phyloP scores from a whole-genome alignment of 53 echinoderm and acorn worm species.

The Mesocentrotus franciscanus region DNA sequence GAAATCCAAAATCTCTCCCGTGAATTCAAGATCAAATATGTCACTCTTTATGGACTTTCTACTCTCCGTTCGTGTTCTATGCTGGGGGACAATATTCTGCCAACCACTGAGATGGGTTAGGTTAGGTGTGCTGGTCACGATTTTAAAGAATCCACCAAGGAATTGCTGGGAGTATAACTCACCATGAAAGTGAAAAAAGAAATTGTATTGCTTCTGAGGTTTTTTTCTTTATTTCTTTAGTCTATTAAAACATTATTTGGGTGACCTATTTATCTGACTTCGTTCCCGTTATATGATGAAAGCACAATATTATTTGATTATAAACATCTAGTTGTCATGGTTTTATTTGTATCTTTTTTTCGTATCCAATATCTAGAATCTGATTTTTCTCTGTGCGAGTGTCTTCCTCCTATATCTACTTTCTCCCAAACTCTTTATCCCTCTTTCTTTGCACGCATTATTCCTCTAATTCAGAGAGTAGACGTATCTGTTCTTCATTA shows the following conservation, averaged over 20 bases:
- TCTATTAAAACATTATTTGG: conserved; percentile 1
- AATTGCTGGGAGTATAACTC: not conserved
- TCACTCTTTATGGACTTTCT: not conserved
- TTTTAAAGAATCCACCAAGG: not conserved
- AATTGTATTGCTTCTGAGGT: not conserved
- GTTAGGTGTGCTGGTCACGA: conserved; percentile 46
- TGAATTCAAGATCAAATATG: conserved; percentile 9
- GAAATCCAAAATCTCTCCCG: not conserved
- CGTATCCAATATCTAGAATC: not conserved
- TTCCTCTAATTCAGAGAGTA: no score
- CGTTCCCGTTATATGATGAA: not conserved
- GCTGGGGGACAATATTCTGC: not conserved
- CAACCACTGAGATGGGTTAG: not conserved
- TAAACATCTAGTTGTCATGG: not conserved
- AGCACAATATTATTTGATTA: not conserved
- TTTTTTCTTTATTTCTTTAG: not conserved
- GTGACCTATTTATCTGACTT: conserved; percentile 14
- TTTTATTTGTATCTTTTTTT: not conserved
- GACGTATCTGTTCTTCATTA: no score
- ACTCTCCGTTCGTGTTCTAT: not conserved
- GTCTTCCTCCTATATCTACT: no score
- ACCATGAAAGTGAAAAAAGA: conserved; percentile 19
- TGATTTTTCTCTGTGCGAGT: not conserved
- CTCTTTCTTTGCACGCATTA: not conserved
- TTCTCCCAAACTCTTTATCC: not conserved